phyloP scores from a whole-genome alignment of 92 coral and sea anemone species.

The Zoanthus gigantus region DNA sequence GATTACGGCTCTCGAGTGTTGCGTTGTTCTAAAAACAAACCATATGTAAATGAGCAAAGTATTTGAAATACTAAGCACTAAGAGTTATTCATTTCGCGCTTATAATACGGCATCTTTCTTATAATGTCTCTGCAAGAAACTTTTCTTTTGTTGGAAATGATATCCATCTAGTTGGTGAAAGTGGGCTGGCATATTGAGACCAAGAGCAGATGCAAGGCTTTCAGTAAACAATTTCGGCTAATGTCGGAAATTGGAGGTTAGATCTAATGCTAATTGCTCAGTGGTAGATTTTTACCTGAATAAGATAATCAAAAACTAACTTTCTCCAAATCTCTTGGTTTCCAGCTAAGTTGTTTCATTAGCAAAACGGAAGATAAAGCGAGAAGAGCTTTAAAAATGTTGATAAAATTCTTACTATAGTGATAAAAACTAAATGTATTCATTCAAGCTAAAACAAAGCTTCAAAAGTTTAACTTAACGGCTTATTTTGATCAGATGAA shows the following conservation, averaged over 20 bases:
- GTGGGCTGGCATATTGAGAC: not conserved
- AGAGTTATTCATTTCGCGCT: not conserved
- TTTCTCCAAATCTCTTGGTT: not conserved
- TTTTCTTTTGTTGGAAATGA: constrained; percentile 4
- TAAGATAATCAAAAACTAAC: constrained; percentile 39
- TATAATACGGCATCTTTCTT: not conserved
- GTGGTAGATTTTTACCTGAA: constrained; percentile 28
- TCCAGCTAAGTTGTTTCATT: constrained; percentile 19
- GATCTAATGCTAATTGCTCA: constrained; percentile 22
- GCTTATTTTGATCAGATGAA: constrained; percentile 23
- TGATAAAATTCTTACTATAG: not conserved
- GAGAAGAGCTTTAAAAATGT: not conserved
- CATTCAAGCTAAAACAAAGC: constrained; percentile 2
- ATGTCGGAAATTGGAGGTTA: constrained; percentile 3
- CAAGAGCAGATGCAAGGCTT: constrained; percentile 19
- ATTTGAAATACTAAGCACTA: not conserved
- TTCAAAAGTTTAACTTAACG: constrained; percentile 38
- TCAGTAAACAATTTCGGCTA: constrained; percentile 13
- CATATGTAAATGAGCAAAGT: constrained; percentile 14
- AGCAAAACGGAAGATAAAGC: not conserved
- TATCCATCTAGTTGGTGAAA: not conserved
- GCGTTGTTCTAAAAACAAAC: not conserved
- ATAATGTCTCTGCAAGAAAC: not conserved
- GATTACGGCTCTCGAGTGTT: not conserved
- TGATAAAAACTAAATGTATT: not conserved